Conservation (phyloP, 2,888 invertebrate genomes). For the Polyommatus icarus region DNA sequence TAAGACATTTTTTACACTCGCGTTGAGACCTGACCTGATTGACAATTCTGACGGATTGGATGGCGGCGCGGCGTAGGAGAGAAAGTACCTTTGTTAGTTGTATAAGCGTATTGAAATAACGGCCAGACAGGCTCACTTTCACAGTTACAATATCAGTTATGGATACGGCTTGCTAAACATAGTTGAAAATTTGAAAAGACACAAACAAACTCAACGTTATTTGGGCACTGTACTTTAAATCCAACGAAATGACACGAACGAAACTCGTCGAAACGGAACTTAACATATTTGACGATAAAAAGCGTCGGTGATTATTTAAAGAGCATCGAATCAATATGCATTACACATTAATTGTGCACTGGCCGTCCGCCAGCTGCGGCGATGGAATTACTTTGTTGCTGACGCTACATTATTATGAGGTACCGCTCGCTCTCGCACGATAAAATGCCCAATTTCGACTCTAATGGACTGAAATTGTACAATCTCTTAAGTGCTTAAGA, state of each 20-base stretch:
- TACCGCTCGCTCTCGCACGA: conserved; percentile 23
- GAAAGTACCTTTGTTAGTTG: too few species aligned
- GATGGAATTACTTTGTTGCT: conserved; percentile 37
- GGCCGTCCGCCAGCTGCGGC: conserved; percentile 40
- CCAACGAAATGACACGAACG: neutral
- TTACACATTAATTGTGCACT: conserved; percentile 41
- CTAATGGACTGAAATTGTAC: conserved; percentile 30
- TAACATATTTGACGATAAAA: conserved; percentile 41
- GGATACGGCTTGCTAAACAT: too few species aligned
- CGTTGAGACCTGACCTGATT: too few species aligned
- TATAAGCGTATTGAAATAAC: too few species aligned
- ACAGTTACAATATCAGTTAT: too few species aligned
- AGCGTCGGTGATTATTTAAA: conserved; percentile 42
- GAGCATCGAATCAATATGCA: conserved; percentile 43
- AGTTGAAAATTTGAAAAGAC: too few species aligned
- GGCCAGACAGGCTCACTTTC: too few species aligned
- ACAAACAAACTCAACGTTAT: neutral
- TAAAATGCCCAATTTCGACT: conserved; percentile 32
- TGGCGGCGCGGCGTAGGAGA: too few species aligned
- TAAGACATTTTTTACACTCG: too few species aligned
- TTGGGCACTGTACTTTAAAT: conserved; percentile 4
- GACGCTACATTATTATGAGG: conserved; percentile 32
- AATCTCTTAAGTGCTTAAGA: conserved; percentile 30
- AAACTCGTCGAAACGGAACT: conserved; percentile 35
- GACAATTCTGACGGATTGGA: too few species aligned